Percentiles rank a stretch among this genome's conserved stretches.
phyloP scores from a whole-genome alignment of 2,797 vertebrate species.

The Anniella stebbinsi region DNA sequence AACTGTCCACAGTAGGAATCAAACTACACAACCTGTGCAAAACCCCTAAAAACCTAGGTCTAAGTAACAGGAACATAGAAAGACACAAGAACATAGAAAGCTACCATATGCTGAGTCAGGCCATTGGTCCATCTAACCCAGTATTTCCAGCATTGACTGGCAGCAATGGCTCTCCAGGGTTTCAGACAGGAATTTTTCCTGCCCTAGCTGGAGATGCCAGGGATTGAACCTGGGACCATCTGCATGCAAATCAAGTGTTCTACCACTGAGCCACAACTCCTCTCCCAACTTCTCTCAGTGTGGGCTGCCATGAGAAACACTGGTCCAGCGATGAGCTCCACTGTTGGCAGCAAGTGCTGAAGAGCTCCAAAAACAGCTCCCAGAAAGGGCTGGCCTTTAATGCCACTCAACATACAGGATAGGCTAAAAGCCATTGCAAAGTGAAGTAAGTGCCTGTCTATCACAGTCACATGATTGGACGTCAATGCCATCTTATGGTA shows the following conservation, averaged over 20 bases:
- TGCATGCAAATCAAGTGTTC: too few relatives aligned
- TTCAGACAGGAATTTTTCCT: too few relatives aligned
- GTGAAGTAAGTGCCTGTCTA: neutral
- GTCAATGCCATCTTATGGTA: neutral
- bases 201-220: too few relatives aligned
- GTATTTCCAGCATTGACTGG: too few relatives aligned
- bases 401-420: neutral
- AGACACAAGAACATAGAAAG: too few relatives aligned
- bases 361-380: neutral
- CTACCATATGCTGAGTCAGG: too few relatives aligned
- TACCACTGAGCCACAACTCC: too few relatives aligned
- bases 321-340: neutral
- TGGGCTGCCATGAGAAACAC: neutral
- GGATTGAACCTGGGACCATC: too few relatives aligned
- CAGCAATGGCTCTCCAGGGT: too few relatives aligned
- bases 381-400: neutral
- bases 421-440: neutral
- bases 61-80: neutral
- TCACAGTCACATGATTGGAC: neutral
- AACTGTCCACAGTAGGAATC: conserved; percentile 5
- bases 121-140: too few relatives aligned
- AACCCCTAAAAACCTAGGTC: neutral
- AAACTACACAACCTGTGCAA: neutral
- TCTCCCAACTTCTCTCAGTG: neutral
- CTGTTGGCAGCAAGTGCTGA: neutral